Percentiles rank a stretch among this genome's conserved stretches.
These are phyloP conservation scores for Oncorhynchus mykiss DNA, from an alignment of 2,113 vertebrate species.

Conservation along the genomic window DNA sequence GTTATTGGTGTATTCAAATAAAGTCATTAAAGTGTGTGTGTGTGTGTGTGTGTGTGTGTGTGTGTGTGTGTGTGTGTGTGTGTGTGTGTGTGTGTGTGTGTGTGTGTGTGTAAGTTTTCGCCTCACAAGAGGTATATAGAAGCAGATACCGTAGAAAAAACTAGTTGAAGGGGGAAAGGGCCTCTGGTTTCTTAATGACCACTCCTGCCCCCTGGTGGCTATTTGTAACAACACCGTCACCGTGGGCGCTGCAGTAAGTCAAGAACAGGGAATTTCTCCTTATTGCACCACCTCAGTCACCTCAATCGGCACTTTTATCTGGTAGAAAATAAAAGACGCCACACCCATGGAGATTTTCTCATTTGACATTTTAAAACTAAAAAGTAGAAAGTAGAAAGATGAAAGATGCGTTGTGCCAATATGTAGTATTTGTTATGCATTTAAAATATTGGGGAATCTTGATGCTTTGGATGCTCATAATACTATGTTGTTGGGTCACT, in stretches of 20 bases:
- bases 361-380: slow-evolving; percentile 29
- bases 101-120: background rate
- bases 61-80: slow-evolving; percentile 15
- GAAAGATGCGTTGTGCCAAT: no score
- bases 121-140: background rate
- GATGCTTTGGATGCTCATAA: no score
- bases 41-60: background rate
- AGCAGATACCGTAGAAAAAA: background rate
- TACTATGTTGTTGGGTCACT: no score
- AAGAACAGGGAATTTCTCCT: slow-evolving; percentile 57
- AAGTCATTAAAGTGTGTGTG: no score
- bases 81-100: background rate
- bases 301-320: slow-evolving; percentile 61
- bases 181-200: slow-evolving; percentile 51
- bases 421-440: no score
- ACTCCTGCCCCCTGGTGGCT: slow-evolving; percentile 76
- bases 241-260: background rate
- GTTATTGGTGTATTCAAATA: no score
- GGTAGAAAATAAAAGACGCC: slow-evolving; percentile 43
- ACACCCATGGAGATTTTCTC: slow-evolving; percentile 1
- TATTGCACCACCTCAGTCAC: slow-evolving; percentile 67
- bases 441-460: no score
- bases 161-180: slow-evolving; percentile 1
- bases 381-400: no score
- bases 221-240: slow-evolving; percentile 26